A percentile compares a stretch with the other conserved stretches of the same genome.
Evolutionary conservation across 2,888 invertebrate genomes (phyloP).

Genomic region (Protophormia terraenovae): DNA sequence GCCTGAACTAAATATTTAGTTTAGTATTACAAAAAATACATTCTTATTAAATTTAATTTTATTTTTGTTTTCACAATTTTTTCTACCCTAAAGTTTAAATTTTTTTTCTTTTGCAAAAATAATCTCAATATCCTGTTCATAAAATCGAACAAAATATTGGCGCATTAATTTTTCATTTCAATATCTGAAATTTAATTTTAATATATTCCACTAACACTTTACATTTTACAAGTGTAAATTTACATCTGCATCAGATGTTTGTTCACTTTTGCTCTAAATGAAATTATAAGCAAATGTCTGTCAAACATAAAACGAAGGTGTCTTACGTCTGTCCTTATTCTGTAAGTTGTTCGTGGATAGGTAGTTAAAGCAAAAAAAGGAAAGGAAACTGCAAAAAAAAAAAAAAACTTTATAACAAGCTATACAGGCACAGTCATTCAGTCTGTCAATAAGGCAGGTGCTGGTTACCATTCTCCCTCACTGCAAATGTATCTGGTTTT

Average conservation of each 20-base stretch:
- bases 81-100: neutral
- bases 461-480: slow-evolving; percentile 24
- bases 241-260: slow-evolving; percentile 52
- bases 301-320: slow-evolving; percentile 2
- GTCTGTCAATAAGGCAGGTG: slow-evolving; percentile 27
- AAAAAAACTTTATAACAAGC: neutral
- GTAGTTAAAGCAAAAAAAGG: slow-evolving; percentile 10
- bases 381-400: slow-evolving; percentile 28
- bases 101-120: neutral
- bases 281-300: slow-evolving; percentile 33
- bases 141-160: neutral
- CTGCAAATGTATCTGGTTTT: neutral
- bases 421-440: neutral
- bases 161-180: neutral
- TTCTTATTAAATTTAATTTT: too few relatives aligned
- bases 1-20: too few relatives aligned
- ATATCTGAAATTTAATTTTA: neutral
- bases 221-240: slow-evolving; percentile 42
- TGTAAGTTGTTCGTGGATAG: slow-evolving; percentile 3
- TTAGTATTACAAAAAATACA: too few relatives aligned
- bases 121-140: neutral
- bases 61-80: too few relatives aligned
- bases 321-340: slow-evolving; percentile 34
- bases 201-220: neutral
- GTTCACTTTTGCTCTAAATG: slow-evolving; percentile 38